Conservation (phyloP, 2,113 vertebrate genomes). For the Morone saxatilis region DNA sequence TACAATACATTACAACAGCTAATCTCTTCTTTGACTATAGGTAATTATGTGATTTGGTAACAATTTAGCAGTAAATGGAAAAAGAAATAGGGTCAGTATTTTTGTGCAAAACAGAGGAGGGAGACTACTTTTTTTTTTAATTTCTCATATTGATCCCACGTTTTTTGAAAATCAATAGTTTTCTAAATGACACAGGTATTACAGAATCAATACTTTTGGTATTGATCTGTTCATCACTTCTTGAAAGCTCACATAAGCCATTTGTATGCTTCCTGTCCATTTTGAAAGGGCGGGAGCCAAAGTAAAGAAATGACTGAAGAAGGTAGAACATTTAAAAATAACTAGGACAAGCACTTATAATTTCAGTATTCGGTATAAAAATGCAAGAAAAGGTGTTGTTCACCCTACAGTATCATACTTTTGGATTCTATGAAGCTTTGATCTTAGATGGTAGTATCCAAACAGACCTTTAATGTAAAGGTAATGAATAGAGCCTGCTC, state of each 20-base stretch:
- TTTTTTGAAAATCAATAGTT: slow-evolving; percentile 40
- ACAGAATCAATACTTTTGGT: slow-evolving; percentile 39
- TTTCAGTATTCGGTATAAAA: neutral
- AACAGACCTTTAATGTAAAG: neutral
- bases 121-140: neutral
- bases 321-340: neutral
- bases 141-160: slow-evolving; percentile 19
- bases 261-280: neutral
- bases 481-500: neutral
- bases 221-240: slow-evolving; percentile 39
- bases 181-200: slow-evolving; percentile 28
- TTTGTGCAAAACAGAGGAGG: neutral
- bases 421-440: neutral
- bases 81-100: slow-evolving; percentile 8
- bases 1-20: slow-evolving; percentile 1
- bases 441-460: neutral
- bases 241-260: slow-evolving; percentile 10
- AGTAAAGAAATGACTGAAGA: slow-evolving; percentile 23
- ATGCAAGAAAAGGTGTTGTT: neutral
- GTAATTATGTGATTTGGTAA: slow-evolving; percentile 21
- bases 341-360: neutral
- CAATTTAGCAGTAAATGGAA: slow-evolving; percentile 15
- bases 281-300: neutral
- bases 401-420: neutral
- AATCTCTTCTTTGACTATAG: slow-evolving; percentile 7